Conservation (phyloP, 2,888 invertebrate species). For the Dolomedes plantarius region DNA sequence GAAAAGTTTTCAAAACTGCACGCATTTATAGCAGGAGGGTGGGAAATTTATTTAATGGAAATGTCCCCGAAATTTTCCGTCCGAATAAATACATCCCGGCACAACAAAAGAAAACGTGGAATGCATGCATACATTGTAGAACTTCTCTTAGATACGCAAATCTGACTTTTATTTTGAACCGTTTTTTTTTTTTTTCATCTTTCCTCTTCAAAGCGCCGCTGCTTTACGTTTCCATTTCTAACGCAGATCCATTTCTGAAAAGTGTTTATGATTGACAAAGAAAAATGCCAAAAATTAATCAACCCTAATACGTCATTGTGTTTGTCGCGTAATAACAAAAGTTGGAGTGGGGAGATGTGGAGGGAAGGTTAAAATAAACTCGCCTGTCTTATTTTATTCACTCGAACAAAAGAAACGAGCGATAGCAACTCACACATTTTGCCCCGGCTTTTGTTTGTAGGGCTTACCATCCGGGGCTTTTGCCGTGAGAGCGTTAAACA, state of each 20-base stretch:
- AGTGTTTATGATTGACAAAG: constrained; percentile 64
- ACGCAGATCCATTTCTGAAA: background rate
- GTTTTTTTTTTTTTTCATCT: background rate
- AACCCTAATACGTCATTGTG: constrained; percentile 56
- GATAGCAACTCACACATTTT: background rate
- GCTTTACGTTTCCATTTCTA: background rate
- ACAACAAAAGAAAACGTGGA: background rate
- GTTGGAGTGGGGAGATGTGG: background rate
- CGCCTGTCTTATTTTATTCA: background rate
- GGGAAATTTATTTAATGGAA: background rate
- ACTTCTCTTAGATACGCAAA: background rate
- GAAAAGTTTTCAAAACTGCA: background rate
- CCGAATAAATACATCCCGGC: background rate
- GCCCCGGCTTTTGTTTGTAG: background rate
- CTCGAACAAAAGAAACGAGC: background rate
- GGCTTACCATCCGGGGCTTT: background rate
- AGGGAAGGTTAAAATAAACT: background rate
- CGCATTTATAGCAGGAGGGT: background rate
- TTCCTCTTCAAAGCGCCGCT: too few relatives aligned
- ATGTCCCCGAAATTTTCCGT: background rate
- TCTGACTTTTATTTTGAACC: background rate
- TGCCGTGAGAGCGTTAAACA: background rate
- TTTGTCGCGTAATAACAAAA: constrained; percentile 3
- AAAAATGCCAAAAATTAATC: constrained; percentile 68
- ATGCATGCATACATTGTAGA: background rate